Base-by-base conservation (phyloP, 1,140 invertebrate genomes). In the Littorina saxatilis region DNA sequence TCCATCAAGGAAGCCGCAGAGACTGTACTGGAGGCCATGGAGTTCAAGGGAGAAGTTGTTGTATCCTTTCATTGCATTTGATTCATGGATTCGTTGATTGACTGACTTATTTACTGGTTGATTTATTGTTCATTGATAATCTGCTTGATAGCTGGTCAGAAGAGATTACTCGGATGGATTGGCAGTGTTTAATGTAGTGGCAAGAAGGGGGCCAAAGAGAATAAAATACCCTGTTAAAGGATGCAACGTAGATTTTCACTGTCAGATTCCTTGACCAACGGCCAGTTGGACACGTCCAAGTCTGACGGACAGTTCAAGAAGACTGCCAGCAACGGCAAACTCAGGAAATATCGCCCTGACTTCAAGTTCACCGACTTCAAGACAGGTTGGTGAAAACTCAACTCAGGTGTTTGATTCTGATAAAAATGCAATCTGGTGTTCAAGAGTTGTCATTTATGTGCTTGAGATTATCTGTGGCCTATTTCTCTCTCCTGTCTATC, bases 271-370 rank as follows among this genome's bases (percentile, higher is more conserved):
- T 85, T 85, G 66, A 87, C 55, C 27, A 43, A n/a, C 20, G 66
- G 9, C 55, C 68, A 92, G 61, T 98, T 95, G 92, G 98, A 99
- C 93, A 96, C 95, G 0, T 94, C 94, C 2, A 97, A 97, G 90
- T 96, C 98, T 0, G 99, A 99, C 94, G 99, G 99, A 0, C 99
- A 99, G 92, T 97, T 95, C 89, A 99, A 99, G 92, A 99, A 99
- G 93, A 99, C 99, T 0, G 98, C 98, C 0, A 98, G 96, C 77
- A 99, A 99, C 93, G 94, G 93, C 0, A 99, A 99, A 92, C 93
- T 99, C 0, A 92, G 97, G 43, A 94, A 93, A 66, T 94, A 96
- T 66, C 93, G 96, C 63, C 97, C 97, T 0, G 94, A 97, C 84
- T 99, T 99, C 91, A 87, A 96, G 82, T 99, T 99, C 89, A 99